Conservation (phyloP, 2,113 vertebrate genomes). For the Clarias magur region DNA sequence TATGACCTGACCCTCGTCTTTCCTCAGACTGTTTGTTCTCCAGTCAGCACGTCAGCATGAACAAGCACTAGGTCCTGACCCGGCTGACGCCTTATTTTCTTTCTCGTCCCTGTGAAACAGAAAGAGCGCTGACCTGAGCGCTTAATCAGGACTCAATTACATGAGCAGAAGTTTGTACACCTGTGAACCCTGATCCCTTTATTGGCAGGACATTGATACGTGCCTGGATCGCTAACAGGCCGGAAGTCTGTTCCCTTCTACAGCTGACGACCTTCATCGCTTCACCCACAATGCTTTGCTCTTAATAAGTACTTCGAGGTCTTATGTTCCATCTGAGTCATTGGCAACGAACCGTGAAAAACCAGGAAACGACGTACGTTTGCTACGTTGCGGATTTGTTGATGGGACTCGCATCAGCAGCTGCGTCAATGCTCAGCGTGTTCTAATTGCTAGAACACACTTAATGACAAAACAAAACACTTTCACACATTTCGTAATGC, state of each 20-base stretch:
- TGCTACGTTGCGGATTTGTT: slow-evolving; percentile 54
- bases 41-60: slow-evolving; percentile 7
- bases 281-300: slow-evolving; percentile 49
- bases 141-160: background rate
- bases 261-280: slow-evolving; percentile 4
- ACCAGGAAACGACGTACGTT: slow-evolving; percentile 65
- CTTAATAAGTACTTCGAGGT: slow-evolving; percentile 53
- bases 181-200: slow-evolving; percentile 23
- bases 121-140: background rate
- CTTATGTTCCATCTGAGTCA: slow-evolving; percentile 58
- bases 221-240: background rate
- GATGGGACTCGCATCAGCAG: slow-evolving; percentile 40
- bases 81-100: background rate
- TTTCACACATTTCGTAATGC: background rate
- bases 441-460: slow-evolving; percentile 39
- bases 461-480: background rate
- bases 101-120: background rate
- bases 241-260: slow-evolving; percentile 11
- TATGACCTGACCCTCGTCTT: slow-evolving; percentile 16
- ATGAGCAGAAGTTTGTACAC: background rate
- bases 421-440: slow-evolving; percentile 30
- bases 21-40: slow-evolving; percentile 24
- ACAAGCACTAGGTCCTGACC: slow-evolving; percentile 7
- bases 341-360: slow-evolving; percentile 56
- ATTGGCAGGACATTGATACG: slow-evolving; percentile 1